Evolutionary conservation across 2,888 invertebrate genomes (phyloP).

Genomic region (Megamerina dolium): DNA sequence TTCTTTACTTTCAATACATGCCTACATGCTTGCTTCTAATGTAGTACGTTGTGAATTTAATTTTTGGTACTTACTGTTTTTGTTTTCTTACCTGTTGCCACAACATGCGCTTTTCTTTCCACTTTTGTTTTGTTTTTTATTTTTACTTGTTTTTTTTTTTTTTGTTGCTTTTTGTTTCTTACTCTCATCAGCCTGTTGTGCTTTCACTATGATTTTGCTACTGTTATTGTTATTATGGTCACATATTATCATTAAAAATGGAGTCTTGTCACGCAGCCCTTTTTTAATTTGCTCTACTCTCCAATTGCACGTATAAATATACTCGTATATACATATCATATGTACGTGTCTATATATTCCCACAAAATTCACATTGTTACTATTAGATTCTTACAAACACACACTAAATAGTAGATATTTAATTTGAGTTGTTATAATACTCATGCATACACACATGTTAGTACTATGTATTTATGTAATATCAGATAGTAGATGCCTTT

Average conservation of each 20-base stretch:
- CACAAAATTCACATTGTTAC: too few species aligned
- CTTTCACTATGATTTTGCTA: neutral
- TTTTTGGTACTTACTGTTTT: slow-evolving; percentile 32
- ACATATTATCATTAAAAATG: slow-evolving; percentile 44
- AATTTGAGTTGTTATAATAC: too few species aligned
- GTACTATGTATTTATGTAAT: too few species aligned
- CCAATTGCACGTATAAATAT: slow-evolving; percentile 14
- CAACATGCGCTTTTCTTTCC: too few species aligned
- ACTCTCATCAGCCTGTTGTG: slow-evolving; percentile 16
- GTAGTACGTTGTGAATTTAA: too few species aligned
- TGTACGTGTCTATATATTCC: neutral
- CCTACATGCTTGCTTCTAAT: too few species aligned
- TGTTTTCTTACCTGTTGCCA: slow-evolving; percentile 39
- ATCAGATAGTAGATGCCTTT: too few species aligned
- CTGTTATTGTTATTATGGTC: slow-evolving; percentile 22
- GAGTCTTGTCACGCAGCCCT: slow-evolving; percentile 43
- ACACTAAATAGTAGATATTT: too few species aligned
- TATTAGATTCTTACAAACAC: too few species aligned
- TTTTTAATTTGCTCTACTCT: slow-evolving; percentile 18
- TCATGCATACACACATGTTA: too few species aligned
- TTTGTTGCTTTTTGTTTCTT: slow-evolving; percentile 10
- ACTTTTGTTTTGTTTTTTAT: slow-evolving; percentile 1
- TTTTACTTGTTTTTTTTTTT: slow-evolving; percentile 10
- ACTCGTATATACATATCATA: neutral
- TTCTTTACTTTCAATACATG: too few species aligned